These are phyloP conservation scores for Drosophila eohydei DNA, from an alignment of 2,888 invertebrate species.

Conservation along the genomic window DNA sequence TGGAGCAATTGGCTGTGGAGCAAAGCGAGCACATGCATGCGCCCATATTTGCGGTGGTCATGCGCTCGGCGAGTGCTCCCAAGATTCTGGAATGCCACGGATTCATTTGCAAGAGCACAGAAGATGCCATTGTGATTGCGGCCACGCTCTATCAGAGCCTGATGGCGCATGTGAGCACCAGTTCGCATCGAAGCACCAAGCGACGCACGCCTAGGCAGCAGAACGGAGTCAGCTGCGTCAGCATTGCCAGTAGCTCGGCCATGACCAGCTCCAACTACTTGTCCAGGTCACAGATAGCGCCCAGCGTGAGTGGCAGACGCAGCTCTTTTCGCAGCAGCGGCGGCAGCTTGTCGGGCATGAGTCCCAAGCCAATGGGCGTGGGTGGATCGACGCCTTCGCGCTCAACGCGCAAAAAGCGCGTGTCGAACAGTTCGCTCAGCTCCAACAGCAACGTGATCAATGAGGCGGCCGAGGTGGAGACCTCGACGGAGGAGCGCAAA, in stretches of 20 bases:
- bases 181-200: constrained; percentile 82
- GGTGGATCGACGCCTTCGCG: constrained; percentile 86
- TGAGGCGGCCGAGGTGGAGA: constrained; percentile 82
- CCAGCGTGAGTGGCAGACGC: constrained; percentile 76
- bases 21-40: constrained; percentile 88
- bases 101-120: constrained; percentile 94
- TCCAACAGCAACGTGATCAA: constrained; percentile 87
- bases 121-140: constrained; percentile 96
- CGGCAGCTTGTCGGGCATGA: constrained; percentile 42
- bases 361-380: constrained; percentile 43
- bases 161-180: constrained; percentile 91
- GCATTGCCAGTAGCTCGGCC: constrained; percentile 88
- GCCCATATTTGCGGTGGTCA: constrained; percentile 95
- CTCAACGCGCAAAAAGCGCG: constrained; percentile 91
- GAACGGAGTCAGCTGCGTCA: constrained; percentile 92
- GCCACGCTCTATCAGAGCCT: constrained; percentile 95
- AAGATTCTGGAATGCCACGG: constrained; percentile 95
- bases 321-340: constrained; percentile 81
- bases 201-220: constrained; percentile 88
- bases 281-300: constrained; percentile 71
- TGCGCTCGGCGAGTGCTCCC: constrained; percentile 91
- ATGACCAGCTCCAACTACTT: constrained; percentile 83
- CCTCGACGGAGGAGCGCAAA: constrained; percentile 86
- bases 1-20: constrained; percentile 84
- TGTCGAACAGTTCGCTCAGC: constrained; percentile 87